Conservation (phyloP, 2,888 invertebrate species). For the Alsophila aescularia region DNA sequence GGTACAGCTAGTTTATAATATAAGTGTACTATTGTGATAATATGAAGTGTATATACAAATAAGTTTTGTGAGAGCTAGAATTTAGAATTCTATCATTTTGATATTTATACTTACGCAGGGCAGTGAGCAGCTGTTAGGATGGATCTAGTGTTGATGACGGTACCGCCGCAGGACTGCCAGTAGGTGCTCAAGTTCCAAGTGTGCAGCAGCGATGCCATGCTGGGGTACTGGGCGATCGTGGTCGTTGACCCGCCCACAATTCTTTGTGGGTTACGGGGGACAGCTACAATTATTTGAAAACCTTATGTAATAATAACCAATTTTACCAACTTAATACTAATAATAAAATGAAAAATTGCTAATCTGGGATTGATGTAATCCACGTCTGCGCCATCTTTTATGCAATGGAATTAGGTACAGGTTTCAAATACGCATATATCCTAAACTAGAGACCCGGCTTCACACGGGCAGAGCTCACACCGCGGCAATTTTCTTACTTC, state of each 20-base stretch:
- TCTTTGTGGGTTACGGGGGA: slow-evolving; percentile 31
- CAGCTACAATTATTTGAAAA: slow-evolving; percentile 14
- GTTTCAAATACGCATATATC: too few relatives aligned
- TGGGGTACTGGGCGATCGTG: slow-evolving; percentile 44
- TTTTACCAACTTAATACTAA: background rate
- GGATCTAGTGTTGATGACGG: slow-evolving; percentile 41
- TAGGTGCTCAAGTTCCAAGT: slow-evolving; percentile 32
- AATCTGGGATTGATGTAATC: too few relatives aligned
- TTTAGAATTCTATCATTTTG: background rate
- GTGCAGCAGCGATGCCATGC: slow-evolving; percentile 39
- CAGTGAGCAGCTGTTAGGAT: slow-evolving; percentile 46
- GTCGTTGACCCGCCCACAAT: slow-evolving; percentile 50
- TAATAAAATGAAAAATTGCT: too few relatives aligned
- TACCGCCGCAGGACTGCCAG: slow-evolving; percentile 43
- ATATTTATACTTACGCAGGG: slow-evolving; percentile 38
- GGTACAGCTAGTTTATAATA: too few relatives aligned
- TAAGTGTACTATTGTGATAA: too few relatives aligned
- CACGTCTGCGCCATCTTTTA: too few relatives aligned
- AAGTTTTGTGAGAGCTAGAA: too few relatives aligned
- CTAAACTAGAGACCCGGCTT: too few relatives aligned
- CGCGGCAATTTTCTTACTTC: too few relatives aligned
- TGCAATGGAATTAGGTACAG: too few relatives aligned
- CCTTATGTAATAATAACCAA: background rate
- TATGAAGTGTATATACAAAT: too few relatives aligned
- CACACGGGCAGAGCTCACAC: too few relatives aligned